These are phyloP conservation scores for Hemibagrus wyckioides DNA, from an alignment of 2,113 vertebrate genomes.

Conservation along the genomic window DNA sequence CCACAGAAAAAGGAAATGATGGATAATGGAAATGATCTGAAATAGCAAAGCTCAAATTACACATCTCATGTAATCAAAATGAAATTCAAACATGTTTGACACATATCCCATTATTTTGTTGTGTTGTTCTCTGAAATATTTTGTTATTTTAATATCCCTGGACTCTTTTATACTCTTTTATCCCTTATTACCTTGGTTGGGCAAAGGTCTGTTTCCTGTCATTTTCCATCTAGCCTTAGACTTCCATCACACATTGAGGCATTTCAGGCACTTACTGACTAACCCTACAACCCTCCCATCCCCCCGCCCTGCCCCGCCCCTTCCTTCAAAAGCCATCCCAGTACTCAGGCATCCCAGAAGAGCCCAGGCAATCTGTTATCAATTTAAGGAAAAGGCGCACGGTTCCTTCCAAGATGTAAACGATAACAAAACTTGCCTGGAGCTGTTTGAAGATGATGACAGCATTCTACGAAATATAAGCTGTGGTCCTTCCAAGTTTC, in stretches of 20 bases:
- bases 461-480: conserved; percentile 81
- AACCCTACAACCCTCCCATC: conserved; percentile 74
- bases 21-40: conserved; percentile 2
- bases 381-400: conserved; percentile 81
- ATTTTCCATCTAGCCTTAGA: conserved; percentile 67
- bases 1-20: conserved; percentile 10
- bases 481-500: conserved; percentile 73
- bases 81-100: not conserved
- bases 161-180: no score
- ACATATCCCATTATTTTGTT: not conserved
- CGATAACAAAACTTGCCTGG: conserved; percentile 84
- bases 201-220: conserved; percentile 24
- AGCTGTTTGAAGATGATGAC: conserved; percentile 83
- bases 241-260: conserved; percentile 76
- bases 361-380: conserved; percentile 83
- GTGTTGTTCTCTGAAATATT: not conserved
- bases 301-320: no score
- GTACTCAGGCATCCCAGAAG: conserved; percentile 74
- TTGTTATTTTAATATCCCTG: not conserved
- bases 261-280: conserved; percentile 74
- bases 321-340: not conserved
- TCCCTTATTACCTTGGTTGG: not conserved
- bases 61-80: not conserved
- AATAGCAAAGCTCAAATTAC: not conserved
- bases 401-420: conserved; percentile 87